Evolutionary conservation across 2,888 invertebrate species (phyloP).

Genomic region (Drosophila eohydei): DNA sequence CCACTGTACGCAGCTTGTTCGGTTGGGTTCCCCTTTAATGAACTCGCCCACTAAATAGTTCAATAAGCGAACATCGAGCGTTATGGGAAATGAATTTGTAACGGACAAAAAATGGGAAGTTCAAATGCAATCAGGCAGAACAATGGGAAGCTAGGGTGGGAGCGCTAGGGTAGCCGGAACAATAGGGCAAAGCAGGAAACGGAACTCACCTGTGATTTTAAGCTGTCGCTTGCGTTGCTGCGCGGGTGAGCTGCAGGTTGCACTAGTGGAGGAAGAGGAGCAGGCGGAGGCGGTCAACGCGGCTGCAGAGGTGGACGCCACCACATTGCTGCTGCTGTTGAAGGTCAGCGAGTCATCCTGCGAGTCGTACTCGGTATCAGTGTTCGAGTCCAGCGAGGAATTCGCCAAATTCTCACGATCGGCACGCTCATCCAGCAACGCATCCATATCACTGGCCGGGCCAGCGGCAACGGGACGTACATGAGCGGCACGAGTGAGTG

Average conservation of each 20-base stretch:
- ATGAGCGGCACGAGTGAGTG: constrained; percentile 84
- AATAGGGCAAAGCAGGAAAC: background rate
- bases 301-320: constrained; percentile 55
- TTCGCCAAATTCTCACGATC: constrained; percentile 80
- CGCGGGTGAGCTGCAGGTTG: constrained; percentile 24
- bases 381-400: constrained; percentile 74
- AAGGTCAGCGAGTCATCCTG: constrained; percentile 78
- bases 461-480: constrained; percentile 66
- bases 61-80: constrained; percentile 9
- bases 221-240: constrained; percentile 82
- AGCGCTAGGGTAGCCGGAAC: background rate
- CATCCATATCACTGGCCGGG: constrained; percentile 67
- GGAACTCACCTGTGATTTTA: constrained; percentile 84
- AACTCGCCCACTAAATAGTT: constrained; percentile 9
- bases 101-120: constrained; percentile 18
- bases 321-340: constrained; percentile 38
- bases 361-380: constrained; percentile 82
- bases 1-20: background rate
- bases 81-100: constrained; percentile 49
- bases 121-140: constrained; percentile 56
- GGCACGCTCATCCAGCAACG: constrained; percentile 82
- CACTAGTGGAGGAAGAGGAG: constrained; percentile 30
- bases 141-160: constrained; percentile 50
- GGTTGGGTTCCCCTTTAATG: background rate
- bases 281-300: constrained; percentile 23